These are phyloP conservation scores for Suricata suricatta DNA, from an alignment of 2,113 vertebrate genomes.

Conservation along the genomic window DNA sequence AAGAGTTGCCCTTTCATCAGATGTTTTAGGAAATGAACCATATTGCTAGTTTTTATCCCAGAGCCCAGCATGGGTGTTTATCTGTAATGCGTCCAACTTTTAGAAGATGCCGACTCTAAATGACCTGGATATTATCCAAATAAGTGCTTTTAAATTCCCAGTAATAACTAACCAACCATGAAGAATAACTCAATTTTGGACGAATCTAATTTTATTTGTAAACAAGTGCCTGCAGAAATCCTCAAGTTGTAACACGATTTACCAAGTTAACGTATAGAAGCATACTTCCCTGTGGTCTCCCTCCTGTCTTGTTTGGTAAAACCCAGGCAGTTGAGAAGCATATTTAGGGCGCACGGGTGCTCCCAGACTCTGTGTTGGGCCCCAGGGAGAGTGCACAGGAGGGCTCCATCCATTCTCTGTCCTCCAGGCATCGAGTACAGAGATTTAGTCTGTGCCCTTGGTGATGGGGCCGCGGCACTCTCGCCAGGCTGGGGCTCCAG, in stretches of 20 bases:
- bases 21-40: constrained; percentile 65
- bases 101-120: constrained; percentile 63
- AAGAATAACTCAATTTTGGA: constrained; percentile 74
- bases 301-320: not conserved
- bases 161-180: constrained; percentile 73
- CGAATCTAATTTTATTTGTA: constrained; percentile 75
- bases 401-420: rapidly evolving
- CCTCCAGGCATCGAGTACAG: not conserved
- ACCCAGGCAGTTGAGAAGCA: not conserved
- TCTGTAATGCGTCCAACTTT: constrained; percentile 69
- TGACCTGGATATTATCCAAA: constrained; percentile 76
- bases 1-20: constrained; percentile 3
- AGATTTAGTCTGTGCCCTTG: not conserved
- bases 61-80: constrained; percentile 69
- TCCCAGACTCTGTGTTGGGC: not conserved
- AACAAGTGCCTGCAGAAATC: constrained; percentile 65
- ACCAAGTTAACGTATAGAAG: constrained; percentile 46
- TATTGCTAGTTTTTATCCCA: constrained; percentile 52
- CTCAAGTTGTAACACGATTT: constrained; percentile 56
- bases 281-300: constrained; percentile 36
- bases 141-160: constrained; percentile 73
- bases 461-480: too few species aligned
- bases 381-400: not conserved
- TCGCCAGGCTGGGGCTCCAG: not conserved
- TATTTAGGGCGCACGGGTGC: not conserved